Evolutionary conservation across 2,888 invertebrate species (phyloP).

Genomic region (Temnothorax unifasciatus): DNA sequence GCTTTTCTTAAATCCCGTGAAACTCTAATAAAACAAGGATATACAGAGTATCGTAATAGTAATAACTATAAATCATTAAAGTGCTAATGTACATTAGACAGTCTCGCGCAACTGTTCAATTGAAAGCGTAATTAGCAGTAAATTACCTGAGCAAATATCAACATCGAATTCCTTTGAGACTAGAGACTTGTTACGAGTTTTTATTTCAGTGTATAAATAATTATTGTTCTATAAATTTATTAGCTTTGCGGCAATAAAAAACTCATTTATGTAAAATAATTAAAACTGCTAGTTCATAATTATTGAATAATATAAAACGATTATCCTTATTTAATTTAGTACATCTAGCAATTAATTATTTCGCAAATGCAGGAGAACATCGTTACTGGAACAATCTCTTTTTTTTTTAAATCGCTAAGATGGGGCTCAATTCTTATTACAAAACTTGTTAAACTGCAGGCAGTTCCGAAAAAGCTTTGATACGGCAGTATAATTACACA

Average conservation of each 20-base stretch:
- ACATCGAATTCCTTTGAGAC: neutral
- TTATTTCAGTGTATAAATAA: neutral
- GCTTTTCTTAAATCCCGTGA: slow-evolving; percentile 49
- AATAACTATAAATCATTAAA: slow-evolving; percentile 35
- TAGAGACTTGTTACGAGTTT: neutral
- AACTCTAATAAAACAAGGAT: slow-evolving; percentile 45
- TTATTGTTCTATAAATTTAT: neutral
- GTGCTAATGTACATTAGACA: slow-evolving; percentile 3
- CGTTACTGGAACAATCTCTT: neutral
- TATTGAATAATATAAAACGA: neutral
- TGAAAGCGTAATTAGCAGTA: slow-evolving; percentile 1
- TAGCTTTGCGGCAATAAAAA: neutral
- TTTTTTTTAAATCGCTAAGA: slow-evolving; percentile 2
- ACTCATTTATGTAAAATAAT: neutral
- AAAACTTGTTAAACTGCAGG: neutral
- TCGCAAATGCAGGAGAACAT: too few species aligned
- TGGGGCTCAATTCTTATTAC: slow-evolving; percentile 10
- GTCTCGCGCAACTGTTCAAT: neutral
- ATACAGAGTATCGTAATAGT: slow-evolving; percentile 24
- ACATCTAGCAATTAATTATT: neutral
- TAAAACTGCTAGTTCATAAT: neutral
- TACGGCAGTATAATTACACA: slow-evolving; percentile 33
- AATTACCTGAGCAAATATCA: slow-evolving; percentile 13
- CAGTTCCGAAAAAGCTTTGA: slow-evolving; percentile 25
- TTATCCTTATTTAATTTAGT: neutral